A percentile compares a stretch with the other conserved stretches of the same genome.
phyloP scores from a whole-genome alignment of 2,888 invertebrate genomes.

The Ischnura elegans region DNA sequence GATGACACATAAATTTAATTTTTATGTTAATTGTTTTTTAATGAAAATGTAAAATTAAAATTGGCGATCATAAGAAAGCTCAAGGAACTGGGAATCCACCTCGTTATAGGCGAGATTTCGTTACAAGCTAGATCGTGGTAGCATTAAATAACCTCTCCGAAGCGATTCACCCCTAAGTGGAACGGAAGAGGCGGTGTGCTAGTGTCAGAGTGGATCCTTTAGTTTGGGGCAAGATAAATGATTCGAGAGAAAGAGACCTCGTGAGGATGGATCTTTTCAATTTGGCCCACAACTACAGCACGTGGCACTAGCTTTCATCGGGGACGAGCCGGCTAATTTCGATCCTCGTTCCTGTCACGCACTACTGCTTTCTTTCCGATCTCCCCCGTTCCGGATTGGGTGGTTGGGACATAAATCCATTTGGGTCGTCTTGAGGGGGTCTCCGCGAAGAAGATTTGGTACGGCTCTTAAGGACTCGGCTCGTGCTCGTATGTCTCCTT shows the following conservation, averaged over 20 bases:
- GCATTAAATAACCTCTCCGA: too few relatives aligned
- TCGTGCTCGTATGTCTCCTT: neutral
- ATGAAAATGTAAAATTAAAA: too few relatives aligned
- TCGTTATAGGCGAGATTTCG: too few relatives aligned
- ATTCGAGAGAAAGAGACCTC: neutral
- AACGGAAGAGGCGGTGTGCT: neutral
- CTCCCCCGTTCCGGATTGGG: neutral
- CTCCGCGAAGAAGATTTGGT: neutral
- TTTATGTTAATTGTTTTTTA: too few relatives aligned
- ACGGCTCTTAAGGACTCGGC: neutral
- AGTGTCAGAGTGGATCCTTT: constrained; percentile 7
- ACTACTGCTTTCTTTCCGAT: neutral
- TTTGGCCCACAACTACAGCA: neutral
- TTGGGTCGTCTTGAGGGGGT: neutral
- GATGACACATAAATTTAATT: too few relatives aligned
- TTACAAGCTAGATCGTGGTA: too few relatives aligned
- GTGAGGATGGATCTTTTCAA: neutral
- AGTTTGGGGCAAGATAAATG: neutral
- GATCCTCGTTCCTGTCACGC: neutral
- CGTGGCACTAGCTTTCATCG: neutral
- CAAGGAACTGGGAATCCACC: too few relatives aligned
- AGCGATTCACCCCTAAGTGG: neutral
- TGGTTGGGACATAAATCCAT: neutral
- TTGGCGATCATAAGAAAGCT: too few relatives aligned
- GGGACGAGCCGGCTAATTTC: neutral